These are phyloP conservation scores for Caenorhabditis auriculariae DNA, from an alignment of 2,888 invertebrate species.

Conservation along the genomic window DNA sequence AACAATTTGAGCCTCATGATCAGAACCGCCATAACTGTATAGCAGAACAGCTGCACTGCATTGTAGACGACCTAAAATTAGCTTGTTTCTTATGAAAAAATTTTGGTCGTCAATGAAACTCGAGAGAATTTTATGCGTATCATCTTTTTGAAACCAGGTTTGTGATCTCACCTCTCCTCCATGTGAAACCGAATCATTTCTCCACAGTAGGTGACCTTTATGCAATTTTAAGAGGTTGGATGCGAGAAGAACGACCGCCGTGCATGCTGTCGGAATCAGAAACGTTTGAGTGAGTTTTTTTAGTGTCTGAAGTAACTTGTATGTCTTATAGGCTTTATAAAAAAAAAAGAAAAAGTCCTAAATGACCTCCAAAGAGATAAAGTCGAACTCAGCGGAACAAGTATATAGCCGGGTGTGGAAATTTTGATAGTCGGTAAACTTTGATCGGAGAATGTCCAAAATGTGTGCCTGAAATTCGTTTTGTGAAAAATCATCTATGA, in stretches of 20 bases:
- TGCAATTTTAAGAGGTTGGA: slow-evolving; percentile 17
- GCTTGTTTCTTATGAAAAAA: no score
- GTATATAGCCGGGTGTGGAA: slow-evolving; percentile 80
- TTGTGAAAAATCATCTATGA: not conserved
- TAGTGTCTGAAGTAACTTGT: slow-evolving; percentile 65
- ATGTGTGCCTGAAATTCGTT: slow-evolving; percentile 71
- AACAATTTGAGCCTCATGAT: slow-evolving; percentile 80
- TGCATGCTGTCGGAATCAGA: slow-evolving; percentile 70
- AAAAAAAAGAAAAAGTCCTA: not conserved
- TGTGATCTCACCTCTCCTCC: slow-evolving; percentile 9
- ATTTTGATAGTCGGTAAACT: slow-evolving; percentile 73
- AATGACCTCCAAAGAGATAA: slow-evolving; percentile 67
- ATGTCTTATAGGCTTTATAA: not conserved
- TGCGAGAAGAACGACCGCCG: slow-evolving; percentile 63
- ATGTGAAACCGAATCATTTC: not conserved
- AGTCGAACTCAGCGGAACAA: slow-evolving; percentile 78
- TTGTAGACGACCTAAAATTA: slow-evolving; percentile 71
- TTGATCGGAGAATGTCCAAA: slow-evolving; percentile 75
- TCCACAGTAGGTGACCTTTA: slow-evolving; percentile 9
- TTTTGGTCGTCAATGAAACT: not conserved
- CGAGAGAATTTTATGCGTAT: not conserved
- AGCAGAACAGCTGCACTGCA: slow-evolving; percentile 75
- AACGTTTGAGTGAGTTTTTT: slow-evolving; percentile 69
- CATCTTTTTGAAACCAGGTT: not conserved
- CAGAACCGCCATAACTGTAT: slow-evolving; percentile 75